Base-by-base conservation (phyloP, 2,888 invertebrate genomes). In the Trachelus iudaicus region DNA sequence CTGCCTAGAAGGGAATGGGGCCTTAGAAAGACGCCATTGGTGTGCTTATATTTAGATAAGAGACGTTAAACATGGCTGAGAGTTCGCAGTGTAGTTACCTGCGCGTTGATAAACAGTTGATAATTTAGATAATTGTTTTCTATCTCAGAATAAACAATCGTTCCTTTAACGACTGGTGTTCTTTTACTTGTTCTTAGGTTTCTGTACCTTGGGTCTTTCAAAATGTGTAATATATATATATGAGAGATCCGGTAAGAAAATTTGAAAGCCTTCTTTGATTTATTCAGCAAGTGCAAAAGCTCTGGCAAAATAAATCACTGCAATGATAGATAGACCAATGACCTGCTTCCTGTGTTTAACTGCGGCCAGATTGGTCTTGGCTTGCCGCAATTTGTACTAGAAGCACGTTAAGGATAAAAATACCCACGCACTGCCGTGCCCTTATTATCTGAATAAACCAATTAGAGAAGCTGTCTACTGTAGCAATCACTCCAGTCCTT, bases 341-440 rank as follows among this genome's bases (percentile, higher is more conserved):
- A 88, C 85, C 85, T 81, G 84, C 82, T 88, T 88, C 88, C 87
- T 87, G 87, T 79, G 75, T 81, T 87, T 84, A 85, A 84, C 84
- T 78, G 79, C 34, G 79, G 76, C 81, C 78, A 78, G 78, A 85
- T 85, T 84, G 85, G 80, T 81, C 84, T 84, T 83, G 82, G 82
- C 83, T 85, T 85, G 85, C 81, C 82, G 84, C 83, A 85, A 86
- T 85, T 87, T 83, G 80, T 78, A 78, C 80, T 75, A 81, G 77
- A 80, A 79, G 81, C 76, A 79, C 81, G 79, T 83, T 76, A 82
- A 56, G 83, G 83, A 83, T 85, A 83, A 85, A 87, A 85, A 87
- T 85, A 85, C 75, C 75, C 56, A 30, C 75, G 75, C 37, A 68
- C n/a, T 68, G 75, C 33, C 56, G 6, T 31, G 33, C 77, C 78